Base-by-base conservation (phyloP, 2,113 vertebrate genomes). In the Carollia perspicillata region DNA sequence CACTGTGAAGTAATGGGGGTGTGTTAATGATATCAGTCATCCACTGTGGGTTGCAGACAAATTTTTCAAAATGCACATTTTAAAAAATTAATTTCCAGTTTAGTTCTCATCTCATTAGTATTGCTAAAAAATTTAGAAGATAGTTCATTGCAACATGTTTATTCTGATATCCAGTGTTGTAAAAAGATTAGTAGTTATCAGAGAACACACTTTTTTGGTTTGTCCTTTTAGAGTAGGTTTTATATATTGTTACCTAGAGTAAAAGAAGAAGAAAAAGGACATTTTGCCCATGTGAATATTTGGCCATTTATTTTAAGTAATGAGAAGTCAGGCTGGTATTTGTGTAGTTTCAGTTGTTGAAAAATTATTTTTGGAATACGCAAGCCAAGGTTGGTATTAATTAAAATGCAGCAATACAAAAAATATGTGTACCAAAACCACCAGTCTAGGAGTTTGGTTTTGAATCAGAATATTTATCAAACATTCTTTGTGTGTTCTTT, bases 61-160 rank as follows among this genome's bases (percentile, higher is more conserved):
- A 63, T 49, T 86, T 78, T 28, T 42, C 30, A 68, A 96, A 95
- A 96, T 51, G 35, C 14, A 51, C 9, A 0, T 90, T 96, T 97
- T 58, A 96, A 95, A 97, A 84, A 90, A 79, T 84, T 89, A 91
- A 85, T 83, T 94, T 44, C 42, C 63, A 90, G 30, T 95, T 89
- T 91, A 93, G 30, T 84, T 83, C 68, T 96, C 55, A 58, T 58
- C 65, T 71, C 37, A 91, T 8, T 66, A 47, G 47, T 78, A n/a
- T 71, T 92, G n/a, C 33, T 97, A 81, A 95, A 97, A 94, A 93
- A 95, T 66, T 92, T 77, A 90, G 42, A 94, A 10, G 35, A 53
- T 44, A 75, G 55, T 69, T 85, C 35, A 13, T 85, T 97, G 33
- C 35, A 89, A 78, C 18, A 85, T 23, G 20, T 86, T 94, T 97